phyloP scores from a whole-genome alignment of 2,888 invertebrate species.

The Lepidocyrtoides sp. region DNA sequence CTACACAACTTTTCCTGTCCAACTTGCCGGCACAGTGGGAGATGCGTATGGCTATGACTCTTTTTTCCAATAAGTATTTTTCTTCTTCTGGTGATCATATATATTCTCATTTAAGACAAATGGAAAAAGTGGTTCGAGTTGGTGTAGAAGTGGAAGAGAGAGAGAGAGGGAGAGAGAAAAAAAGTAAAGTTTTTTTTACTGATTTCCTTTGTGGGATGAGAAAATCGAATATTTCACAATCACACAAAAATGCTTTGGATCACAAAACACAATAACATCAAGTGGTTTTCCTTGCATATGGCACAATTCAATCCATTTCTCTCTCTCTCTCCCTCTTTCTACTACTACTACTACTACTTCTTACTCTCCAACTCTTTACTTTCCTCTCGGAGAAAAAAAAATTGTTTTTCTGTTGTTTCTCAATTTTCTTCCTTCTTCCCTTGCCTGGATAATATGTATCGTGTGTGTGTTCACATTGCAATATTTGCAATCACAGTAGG shows the following conservation, averaged over 20 bases:
- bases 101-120: constrained; percentile 41
- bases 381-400: constrained; percentile 36
- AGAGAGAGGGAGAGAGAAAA: neutral
- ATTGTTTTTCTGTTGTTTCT: neutral
- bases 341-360: too few species aligned
- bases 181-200: constrained; percentile 38
- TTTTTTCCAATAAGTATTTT: neutral
- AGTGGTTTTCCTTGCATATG: constrained; percentile 59
- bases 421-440: neutral
- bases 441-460: too few species aligned
- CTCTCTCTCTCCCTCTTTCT: neutral
- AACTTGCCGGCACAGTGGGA: neutral
- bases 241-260: constrained; percentile 43
- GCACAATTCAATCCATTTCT: constrained; percentile 39
- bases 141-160: neutral
- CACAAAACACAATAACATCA: constrained; percentile 52
- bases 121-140: constrained; percentile 29
- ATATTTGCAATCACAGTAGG: constrained; percentile 15
- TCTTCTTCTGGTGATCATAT: neutral
- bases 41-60: neutral
- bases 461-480: too few species aligned
- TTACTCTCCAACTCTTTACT: constrained; percentile 2
- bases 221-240: constrained; percentile 68
- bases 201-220: constrained; percentile 69
- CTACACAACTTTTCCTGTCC: neutral